A percentile compares a stretch with the other conserved stretches of the same genome.
Conservation (phyloP, 2,797 vertebrate species). For the Melanotaenia trifasciata region DNA sequence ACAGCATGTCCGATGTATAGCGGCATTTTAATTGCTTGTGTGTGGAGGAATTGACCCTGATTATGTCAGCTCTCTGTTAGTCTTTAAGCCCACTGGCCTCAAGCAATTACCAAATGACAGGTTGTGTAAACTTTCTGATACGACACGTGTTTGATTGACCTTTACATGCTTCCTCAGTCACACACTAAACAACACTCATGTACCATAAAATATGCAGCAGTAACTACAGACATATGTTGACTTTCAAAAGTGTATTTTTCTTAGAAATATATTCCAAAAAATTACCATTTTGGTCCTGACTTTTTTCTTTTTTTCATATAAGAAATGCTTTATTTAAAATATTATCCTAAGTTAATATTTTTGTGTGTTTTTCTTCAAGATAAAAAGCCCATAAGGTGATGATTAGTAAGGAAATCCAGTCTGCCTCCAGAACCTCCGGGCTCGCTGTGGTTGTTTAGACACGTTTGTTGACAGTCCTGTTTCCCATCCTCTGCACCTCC, state of each 20-base stretch:
- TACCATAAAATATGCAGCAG: constrained; percentile 36
- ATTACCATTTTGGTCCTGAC: background rate
- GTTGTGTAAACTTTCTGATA: constrained; percentile 79
- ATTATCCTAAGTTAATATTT: constrained; percentile 30
- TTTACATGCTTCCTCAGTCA: constrained; percentile 26
- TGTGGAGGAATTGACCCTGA: constrained; percentile 44
- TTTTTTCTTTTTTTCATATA: background rate
- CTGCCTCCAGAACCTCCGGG: constrained; percentile 49
- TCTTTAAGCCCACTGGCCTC: constrained; percentile 42
- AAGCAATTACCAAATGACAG: constrained; percentile 76
- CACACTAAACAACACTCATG: constrained; percentile 16
- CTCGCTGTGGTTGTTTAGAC: constrained; percentile 70
- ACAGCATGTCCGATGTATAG: constrained; percentile 14
- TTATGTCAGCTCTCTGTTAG: constrained; percentile 36
- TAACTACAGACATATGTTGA: constrained; percentile 71
- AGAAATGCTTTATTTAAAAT: constrained; percentile 37
- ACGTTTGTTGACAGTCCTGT: constrained; percentile 77
- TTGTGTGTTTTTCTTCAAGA: constrained; percentile 33
- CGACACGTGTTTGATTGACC: constrained; percentile 56
- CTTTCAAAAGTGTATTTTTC: constrained; percentile 18
- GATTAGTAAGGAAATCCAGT: constrained; percentile 60
- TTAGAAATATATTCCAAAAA: constrained; percentile 41
- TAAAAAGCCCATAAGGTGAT: constrained; percentile 64
- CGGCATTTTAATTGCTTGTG: constrained; percentile 57
- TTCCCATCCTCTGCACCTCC: constrained; percentile 71